Base-by-base conservation (phyloP, 1,140 invertebrate species). In the Euura saliciscinereae region DNA sequence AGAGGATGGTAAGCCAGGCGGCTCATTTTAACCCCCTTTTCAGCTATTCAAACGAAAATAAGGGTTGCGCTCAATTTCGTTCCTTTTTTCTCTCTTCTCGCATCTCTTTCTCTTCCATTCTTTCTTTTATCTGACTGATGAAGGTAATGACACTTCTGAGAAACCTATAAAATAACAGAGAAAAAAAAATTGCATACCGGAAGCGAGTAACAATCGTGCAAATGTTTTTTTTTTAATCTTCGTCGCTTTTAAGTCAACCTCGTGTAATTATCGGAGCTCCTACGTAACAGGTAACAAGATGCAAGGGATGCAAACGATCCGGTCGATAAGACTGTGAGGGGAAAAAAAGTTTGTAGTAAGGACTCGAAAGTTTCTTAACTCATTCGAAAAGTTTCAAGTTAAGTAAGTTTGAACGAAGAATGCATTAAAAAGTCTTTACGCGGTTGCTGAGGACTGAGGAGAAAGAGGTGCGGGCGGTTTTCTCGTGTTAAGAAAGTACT, bases 341-440 rank as follows among this genome's bases (percentile, higher is more conserved):
- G 28, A 28, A 28, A 28, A 28, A 28, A 28, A 28, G 28, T 28
- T 28, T 28, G 0, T 28, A 28, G 0, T 28, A 28, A 6, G 13
- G 13, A 59, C 51, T 59, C 51, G 51, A 59, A 6, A 59, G 51
- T 59, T 71, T 74, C 74, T 76, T 78, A 82, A 82, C 80, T 82
- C 79, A 78, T 81, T 82, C 78, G 78, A 72, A 71, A 73, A 80
- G 78, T 81, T 82, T 77, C 71, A 75, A 70, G 28, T 28, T 28
- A 28, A 28, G 71, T 73, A 77, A 77, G 78, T 80, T 82, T 79
- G 79, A 77, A 73, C 75, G 71, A 74, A 73, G 77, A 80, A 78
- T 78, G 78, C 79, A 80, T 81, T 82, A 82, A 81, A 79, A 77
- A 79, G 73, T 79, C 78, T 75, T 76, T 79, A 77, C 77, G 76